Evolutionary conservation across 1,140 invertebrate genomes (phyloP), one percentile per base, ranked within the genome.

Genomic region (Lasaia peninsularis): DNA sequence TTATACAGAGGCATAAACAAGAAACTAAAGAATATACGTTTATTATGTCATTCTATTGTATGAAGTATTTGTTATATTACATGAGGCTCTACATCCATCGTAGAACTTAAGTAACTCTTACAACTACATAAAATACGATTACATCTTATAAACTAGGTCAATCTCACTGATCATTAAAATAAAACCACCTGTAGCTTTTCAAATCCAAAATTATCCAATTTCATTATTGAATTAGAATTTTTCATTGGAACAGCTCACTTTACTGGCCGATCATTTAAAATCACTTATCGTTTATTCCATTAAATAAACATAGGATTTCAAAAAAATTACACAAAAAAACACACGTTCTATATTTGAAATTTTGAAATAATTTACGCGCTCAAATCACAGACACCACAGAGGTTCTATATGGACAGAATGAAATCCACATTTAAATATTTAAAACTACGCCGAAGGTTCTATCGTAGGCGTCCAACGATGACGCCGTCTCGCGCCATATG

Each of bases 171-270:
- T 6, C 24, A 7, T 28, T 28, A 7, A 16, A 56, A 60, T 58
- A 53, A 59, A 59, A 64, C 63, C 33, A 80, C 85, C 82, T 84
- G 80, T 60, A 86, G 67, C 65, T 85, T 84, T 67, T 88, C 80
- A 64, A 83, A 86, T 76, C 80, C 82, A 73, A 79, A 75, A 63
- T 88, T 88, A 78, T 88, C 85, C 71, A 88, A 64, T 77, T 86
- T 88, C 85, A 88, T 88, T 18, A 40, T 71, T 50, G 52, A 33
- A 59, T 56, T 49, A 40, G 53, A 62, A 60, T 61, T 63, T 71
- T 48, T 63, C 66, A 77, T 64, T 60, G 35, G 44, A 61, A 35
- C 57, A 65, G 48, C 32, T 56, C 40, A 56, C 56, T 21, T 12
- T 49, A 51, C 4, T 7, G 37, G 3, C 24, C 48, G 14, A 59